phyloP scores from a whole-genome alignment of 2,888 invertebrate genomes.

The Platerodrilus igneus region DNA sequence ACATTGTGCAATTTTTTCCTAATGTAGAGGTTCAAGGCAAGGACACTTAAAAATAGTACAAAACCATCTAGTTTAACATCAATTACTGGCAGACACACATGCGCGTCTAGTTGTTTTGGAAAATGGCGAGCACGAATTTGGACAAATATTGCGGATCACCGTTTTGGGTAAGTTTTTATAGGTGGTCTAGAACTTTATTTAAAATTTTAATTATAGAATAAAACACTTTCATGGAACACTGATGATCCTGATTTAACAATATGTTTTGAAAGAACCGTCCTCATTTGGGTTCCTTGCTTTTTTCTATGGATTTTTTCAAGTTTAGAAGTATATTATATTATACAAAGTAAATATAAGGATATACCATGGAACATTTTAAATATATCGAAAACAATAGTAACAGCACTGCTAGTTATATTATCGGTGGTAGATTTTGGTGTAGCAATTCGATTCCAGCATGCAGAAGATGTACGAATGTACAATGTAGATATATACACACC shows the following conservation, averaged over 20 bases:
- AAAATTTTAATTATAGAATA: conserved; percentile 61
- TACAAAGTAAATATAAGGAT: conserved; percentile 69
- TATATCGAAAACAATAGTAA: conserved; percentile 64
- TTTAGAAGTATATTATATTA: conserved; percentile 70
- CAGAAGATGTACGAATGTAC: conserved; percentile 53
- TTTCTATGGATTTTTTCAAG: conserved; percentile 75
- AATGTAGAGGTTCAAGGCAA: too few relatives aligned
- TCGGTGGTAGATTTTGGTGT: conserved; percentile 62
- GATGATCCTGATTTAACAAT: conserved; percentile 74
- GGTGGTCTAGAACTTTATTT: conserved; percentile 11
- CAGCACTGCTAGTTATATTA: conserved; percentile 60
- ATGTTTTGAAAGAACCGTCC: conserved; percentile 87
- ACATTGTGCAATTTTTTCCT: too few relatives aligned
- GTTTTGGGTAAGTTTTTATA: conserved; percentile 68
- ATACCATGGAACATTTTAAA: conserved; percentile 75
- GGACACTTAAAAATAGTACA: too few relatives aligned
- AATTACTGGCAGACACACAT: too few relatives aligned
- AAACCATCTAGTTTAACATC: too few relatives aligned
- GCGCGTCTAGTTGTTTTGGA: conserved; percentile 26
- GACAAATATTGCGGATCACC: conserved; percentile 72
- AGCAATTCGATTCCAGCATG: conserved; percentile 21
- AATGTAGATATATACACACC: conserved; percentile 75
- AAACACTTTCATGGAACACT: conserved; percentile 73
- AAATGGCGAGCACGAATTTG: conserved; percentile 58
- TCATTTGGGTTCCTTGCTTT: conserved; percentile 84